Evolutionary conservation across 1,140 invertebrate species (phyloP), one percentile per base, ranked within the genome.

Genomic region (Bombus pyrosoma): DNA sequence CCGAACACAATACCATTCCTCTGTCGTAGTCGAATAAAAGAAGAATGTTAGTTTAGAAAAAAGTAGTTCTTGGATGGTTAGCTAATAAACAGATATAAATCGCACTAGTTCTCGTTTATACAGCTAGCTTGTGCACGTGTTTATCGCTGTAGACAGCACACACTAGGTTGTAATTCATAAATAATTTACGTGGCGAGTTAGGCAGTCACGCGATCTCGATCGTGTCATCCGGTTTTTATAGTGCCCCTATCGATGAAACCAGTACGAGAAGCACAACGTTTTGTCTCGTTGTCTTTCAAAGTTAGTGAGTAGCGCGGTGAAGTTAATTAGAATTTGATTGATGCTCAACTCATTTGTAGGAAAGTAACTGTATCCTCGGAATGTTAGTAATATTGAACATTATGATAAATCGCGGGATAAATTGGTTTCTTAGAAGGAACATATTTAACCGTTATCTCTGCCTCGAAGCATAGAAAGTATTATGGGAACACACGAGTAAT

Each of bases 181-280:
- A 89, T 88, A 88, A 89, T 89, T 86, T 83, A 88, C 80, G 59
- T n/a, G 80, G 43, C 85, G 62, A 62, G 77, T 62, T 37, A 41
- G 86, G 28, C 71, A 43, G 79, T 89, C 88, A 88, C 83, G 88
- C 88, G 79, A 89, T 89, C 80, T 39, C 74, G 68, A 88, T 81
- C 83, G 83, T 78, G 83, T 87, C 88, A 79, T 87, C 82, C 86
- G 83, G 66, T 89, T 87, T 74, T 85, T 78, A 59, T 72, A 69
- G 39, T 18, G 59, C 18, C 47, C 64, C 28, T 62, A 37, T 78
- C 39, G 76, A 77, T 28, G 57, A 32, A n/a, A 8, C 32, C n/a
- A n/a, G n/a, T 32, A 39, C 18, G 59, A 78, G 39, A 41, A 32
- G 28, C 25, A 28, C 10, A 62, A 62, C 59, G 57, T 59, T 59